Evolutionary conservation across 2,888 invertebrate species (phyloP).

Genomic region (Volucella inanis): DNA sequence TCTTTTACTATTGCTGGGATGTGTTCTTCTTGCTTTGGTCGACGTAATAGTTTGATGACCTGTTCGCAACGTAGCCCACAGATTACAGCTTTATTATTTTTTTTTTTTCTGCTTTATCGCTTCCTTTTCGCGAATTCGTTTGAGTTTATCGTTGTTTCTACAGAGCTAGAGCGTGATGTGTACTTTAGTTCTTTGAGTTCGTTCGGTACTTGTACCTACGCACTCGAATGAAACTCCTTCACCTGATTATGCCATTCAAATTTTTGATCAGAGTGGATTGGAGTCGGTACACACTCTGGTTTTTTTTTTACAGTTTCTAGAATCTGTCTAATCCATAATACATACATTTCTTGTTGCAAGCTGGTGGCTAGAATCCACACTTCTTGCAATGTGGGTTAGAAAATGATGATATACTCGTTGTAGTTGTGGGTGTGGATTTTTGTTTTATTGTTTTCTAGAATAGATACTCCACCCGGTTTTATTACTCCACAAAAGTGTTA

Average conservation of each 20-base stretch:
- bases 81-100: conserved; percentile 55
- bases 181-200: conserved; percentile 41
- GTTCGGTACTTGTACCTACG: conserved; percentile 1
- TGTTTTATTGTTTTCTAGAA: not conserved
- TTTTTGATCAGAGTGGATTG: not conserved
- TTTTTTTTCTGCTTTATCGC: conserved; percentile 6
- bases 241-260: conserved; percentile 58
- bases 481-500: not conserved
- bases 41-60: conserved; percentile 71
- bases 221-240: conserved; percentile 32
- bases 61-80: conserved; percentile 58
- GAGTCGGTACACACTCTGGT: conserved; percentile 9
- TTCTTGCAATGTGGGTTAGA: conserved; percentile 49
- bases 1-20: conserved; percentile 36
- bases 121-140: conserved; percentile 19
- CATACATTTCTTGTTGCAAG: not conserved
- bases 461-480: conserved; percentile 35
- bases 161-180: not conserved
- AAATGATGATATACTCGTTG: not conserved
- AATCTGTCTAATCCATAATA: conserved; percentile 16
- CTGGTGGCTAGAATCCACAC: not conserved
- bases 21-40: conserved; percentile 24
- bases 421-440: conserved; percentile 47
- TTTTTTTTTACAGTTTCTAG: not conserved
- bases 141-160: conserved; percentile 7